These are phyloP conservation scores for Eumeta japonica DNA, from an alignment of 1,140 invertebrate species.

Conservation along the genomic window DNA sequence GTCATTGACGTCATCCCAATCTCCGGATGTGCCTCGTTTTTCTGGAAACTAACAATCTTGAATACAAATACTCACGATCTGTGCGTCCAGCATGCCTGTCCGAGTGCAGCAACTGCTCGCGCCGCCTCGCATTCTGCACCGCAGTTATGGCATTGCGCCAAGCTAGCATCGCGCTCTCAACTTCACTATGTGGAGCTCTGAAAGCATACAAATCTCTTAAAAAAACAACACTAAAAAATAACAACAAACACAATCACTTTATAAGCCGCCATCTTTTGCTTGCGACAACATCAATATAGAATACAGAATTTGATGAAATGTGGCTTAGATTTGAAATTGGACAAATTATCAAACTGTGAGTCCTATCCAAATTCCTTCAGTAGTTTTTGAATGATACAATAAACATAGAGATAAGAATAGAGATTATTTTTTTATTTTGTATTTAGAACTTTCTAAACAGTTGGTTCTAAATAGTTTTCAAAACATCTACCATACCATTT, in stretches of 20 bases:
- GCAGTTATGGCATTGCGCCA: conserved; percentile 42
- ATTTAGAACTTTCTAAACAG: no score
- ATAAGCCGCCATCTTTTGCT: no score
- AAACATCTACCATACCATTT: no score
- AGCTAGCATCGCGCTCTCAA: conserved; percentile 42
- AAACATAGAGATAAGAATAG: no score
- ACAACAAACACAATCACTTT: conserved; percentile 3
- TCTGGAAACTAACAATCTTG: no score
- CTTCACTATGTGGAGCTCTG: conserved; percentile 41
- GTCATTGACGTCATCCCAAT: no score
- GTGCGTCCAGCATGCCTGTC: conserved; percentile 10
- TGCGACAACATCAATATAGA: not conserved
- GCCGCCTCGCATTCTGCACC: conserved; percentile 38
- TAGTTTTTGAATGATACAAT: no score
- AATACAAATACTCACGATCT: conserved; percentile 42
- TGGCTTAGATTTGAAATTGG: not conserved
- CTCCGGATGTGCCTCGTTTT: no score
- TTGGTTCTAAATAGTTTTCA: no score
- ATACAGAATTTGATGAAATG: not conserved
- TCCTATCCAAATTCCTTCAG: no score
- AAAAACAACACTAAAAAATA: not conserved
- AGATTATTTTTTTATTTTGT: no score
- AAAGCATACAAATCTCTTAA: conserved; percentile 1
- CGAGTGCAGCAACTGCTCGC: conserved; percentile 28
- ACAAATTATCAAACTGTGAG: no score